Base-by-base conservation (phyloP, 2,888 invertebrate genomes). In the Odontocolon sp. region DNA sequence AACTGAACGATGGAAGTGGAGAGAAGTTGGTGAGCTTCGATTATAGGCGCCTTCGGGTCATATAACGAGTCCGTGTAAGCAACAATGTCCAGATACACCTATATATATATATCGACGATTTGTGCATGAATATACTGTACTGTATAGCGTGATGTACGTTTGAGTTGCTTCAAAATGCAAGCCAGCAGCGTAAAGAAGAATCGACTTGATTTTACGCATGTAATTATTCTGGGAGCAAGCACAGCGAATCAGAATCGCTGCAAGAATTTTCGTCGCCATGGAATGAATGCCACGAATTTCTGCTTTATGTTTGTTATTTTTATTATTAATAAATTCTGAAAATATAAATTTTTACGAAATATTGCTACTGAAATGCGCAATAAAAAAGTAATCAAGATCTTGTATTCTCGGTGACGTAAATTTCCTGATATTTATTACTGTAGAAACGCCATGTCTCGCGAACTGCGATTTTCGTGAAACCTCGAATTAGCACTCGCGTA, bases 41-140 rank as follows among this genome's bases (percentile, higher is more conserved):
- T 81, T 81, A 80, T 38, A 78, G 80, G 79, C 77, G 78, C 75
- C 76, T 72, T 73, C 50, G 64, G 45, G 56, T 77, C 79, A 74
- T 78, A 68, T 61, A 77, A 77, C 73, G 52, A 70, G 61, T 38
- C 14, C 23, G 50, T 26, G 23, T 8, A 26, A 26, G 50, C 64
- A 64, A 64, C 47, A 64, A 50, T 64, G 47, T 64, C 31, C n/a
- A 64, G 64, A 50, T 38, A 14, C 33, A 47, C 21, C n/a, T 11
- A 11, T 16, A 11, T 36, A 0, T 36, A 31, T 4, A 33, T 14
- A 21, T 36, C 28, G 52, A 28, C 18, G 52, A 52, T 52, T 52
- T 14, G 14, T 28, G 2, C 52, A 14, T n/a, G n/a, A n/a, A 6
- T 33, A 18, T 28, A 40, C 28, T 33, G 18, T 61, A 50, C 11